Conservation (phyloP, 2,888 invertebrate genomes). For the Sturmia bella region DNA sequence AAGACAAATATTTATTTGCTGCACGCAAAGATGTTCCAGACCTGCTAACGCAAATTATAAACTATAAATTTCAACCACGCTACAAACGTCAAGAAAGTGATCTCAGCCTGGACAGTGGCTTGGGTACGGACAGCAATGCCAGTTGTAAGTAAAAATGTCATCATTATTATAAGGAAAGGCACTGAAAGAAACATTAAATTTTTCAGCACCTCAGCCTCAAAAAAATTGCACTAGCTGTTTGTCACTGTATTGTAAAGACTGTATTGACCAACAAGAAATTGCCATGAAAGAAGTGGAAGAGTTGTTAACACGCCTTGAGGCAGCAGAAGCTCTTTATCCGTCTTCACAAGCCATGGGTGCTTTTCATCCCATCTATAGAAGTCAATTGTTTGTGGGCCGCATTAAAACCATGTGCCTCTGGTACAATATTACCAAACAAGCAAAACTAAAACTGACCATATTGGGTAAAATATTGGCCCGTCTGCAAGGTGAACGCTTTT, state of each 20-base stretch:
- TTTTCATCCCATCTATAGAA: slow-evolving; percentile 85
- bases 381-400: slow-evolving; percentile 80
- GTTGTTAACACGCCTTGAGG: slow-evolving; percentile 88
- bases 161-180: no score
- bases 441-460: slow-evolving; percentile 90
- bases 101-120: slow-evolving; percentile 79
- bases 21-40: slow-evolving; percentile 88
- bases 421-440: slow-evolving; percentile 94
- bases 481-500: slow-evolving; percentile 80
- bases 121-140: slow-evolving; percentile 77
- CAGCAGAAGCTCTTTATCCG: slow-evolving; percentile 91
- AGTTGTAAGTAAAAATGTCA: slow-evolving; percentile 75
- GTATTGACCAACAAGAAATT: slow-evolving; percentile 87
- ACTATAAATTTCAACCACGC: slow-evolving; percentile 85
- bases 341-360: slow-evolving; percentile 90
- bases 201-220: slow-evolving; percentile 74
- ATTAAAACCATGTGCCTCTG: slow-evolving; percentile 92
- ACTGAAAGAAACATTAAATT: neutral
- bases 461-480: slow-evolving; percentile 86
- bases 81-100: slow-evolving; percentile 77
- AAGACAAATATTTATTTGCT: slow-evolving; percentile 89
- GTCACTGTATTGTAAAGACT: slow-evolving; percentile 87
- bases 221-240: slow-evolving; percentile 86
- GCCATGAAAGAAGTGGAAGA: slow-evolving; percentile 89
- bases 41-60: slow-evolving; percentile 88